phyloP scores from a whole-genome alignment of 2,888 invertebrate species.

The Dolichopus griseipennis region DNA sequence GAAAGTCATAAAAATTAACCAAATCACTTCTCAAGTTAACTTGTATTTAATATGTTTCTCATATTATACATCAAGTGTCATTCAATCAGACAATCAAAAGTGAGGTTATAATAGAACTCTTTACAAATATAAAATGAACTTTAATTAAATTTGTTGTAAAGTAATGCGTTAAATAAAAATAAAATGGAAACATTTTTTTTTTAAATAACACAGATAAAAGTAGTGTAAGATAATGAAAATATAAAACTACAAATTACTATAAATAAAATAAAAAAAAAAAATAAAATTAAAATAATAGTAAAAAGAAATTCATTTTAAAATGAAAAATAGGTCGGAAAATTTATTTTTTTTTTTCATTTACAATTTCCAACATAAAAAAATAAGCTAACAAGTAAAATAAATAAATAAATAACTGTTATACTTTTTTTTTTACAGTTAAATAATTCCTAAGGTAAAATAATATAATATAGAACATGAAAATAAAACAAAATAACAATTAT shows the following conservation, averaged over 20 bases:
- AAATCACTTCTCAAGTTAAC: too few species aligned
- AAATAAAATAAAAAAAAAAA: too few species aligned
- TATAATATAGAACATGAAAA: too few species aligned
- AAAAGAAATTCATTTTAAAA: not conserved
- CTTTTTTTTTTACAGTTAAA: not conserved
- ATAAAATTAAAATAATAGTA: not conserved
- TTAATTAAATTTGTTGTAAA: too few species aligned
- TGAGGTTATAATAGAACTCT: too few species aligned
- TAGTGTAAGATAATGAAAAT: not conserved
- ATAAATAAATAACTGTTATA: not conserved
- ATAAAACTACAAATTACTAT: not conserved
- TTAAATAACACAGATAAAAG: not conserved
- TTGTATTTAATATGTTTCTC: too few species aligned
- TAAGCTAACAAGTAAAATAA: too few species aligned
- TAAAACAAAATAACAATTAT: not conserved
- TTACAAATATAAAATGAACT: too few species aligned
- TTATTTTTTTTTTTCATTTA: not conserved
- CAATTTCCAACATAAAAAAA: not conserved
- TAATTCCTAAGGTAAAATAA: not conserved
- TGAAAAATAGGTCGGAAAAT: not conserved
- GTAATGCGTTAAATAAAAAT: too few species aligned
- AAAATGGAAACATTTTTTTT: not conserved
- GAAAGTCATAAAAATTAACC: too few species aligned
- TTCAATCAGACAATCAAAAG: too few species aligned
- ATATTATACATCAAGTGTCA: too few species aligned